Evolutionary conservation across 2,888 invertebrate genomes (phyloP).

Genomic region (Tridacna crocea): DNA sequence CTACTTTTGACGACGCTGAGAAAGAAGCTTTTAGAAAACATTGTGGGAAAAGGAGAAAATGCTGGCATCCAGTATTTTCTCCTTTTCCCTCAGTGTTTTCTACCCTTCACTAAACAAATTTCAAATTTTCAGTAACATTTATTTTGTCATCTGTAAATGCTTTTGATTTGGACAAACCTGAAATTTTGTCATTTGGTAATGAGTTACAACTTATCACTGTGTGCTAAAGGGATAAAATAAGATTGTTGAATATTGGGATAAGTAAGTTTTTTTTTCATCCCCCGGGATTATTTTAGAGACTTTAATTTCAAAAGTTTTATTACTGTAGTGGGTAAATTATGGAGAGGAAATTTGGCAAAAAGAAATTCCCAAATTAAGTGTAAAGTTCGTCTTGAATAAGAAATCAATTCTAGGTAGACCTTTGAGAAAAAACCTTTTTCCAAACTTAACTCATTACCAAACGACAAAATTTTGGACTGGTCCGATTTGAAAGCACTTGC

Average conservation of each 20-base stretch:
- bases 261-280: no score
- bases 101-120: not conserved
- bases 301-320: conserved; percentile 12
- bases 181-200: conserved; percentile 12
- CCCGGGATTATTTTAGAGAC: no score
- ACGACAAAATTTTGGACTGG: no score
- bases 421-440: no score
- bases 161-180: not conserved
- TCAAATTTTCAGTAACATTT: not conserved
- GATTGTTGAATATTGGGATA: no score
- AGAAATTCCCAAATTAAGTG: not conserved
- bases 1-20: not conserved
- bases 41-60: conserved; percentile 21
- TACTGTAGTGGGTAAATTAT: not conserved
- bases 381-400: conserved; percentile 3
- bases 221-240: not conserved
- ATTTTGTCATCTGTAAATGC: not conserved
- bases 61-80: not conserved
- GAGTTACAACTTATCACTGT: no score
- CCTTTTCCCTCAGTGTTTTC: not conserved
- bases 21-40: conserved; percentile 1
- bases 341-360: conserved; percentile 4
- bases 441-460: no score
- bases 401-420: not conserved
- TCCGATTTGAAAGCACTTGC: no score